A percentile compares a stretch with the other conserved stretches of the same genome.
phyloP scores from a whole-genome alignment of 2,888 invertebrate species.

The Brachylomia viminalis region DNA sequence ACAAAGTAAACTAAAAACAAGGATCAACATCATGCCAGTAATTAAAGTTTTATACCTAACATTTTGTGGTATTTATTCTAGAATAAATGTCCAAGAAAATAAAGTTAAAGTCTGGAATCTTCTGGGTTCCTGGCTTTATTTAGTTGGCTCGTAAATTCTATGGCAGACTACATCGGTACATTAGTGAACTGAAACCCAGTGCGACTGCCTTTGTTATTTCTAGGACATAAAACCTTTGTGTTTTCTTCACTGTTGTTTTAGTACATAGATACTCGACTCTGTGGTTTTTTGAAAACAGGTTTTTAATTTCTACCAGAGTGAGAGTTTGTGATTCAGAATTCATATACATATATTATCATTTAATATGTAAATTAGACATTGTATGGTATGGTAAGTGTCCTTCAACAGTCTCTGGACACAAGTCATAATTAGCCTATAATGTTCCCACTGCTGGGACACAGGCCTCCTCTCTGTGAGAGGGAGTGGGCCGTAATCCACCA shows the following conservation, averaged over 20 bases:
- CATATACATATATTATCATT: background rate
- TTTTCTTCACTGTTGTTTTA: constrained; percentile 18
- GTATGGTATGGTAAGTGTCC: background rate
- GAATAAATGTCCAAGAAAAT: constrained; percentile 37
- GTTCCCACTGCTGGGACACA: no score
- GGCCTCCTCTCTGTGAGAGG: no score
- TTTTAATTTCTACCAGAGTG: background rate
- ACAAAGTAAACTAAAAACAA: constrained; percentile 25
- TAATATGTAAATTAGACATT: background rate
- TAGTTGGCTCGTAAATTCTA: constrained; percentile 57
- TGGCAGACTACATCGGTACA: constrained; percentile 35
- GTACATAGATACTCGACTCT: background rate
- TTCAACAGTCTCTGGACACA: background rate
- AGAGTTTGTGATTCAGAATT: background rate
- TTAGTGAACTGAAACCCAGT: constrained; percentile 35
- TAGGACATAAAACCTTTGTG: constrained; percentile 9
- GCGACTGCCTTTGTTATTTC: constrained; percentile 29
- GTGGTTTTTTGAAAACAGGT: background rate
- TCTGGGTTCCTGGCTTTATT: constrained; percentile 34
- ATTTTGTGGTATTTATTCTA: constrained; percentile 37
- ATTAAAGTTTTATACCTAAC: constrained; percentile 43
- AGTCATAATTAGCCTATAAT: no score
- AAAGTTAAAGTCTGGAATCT: constrained; percentile 35
- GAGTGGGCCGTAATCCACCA: no score
- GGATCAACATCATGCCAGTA: constrained; percentile 22